These are phyloP conservation scores for Andrena flavipes DNA, from an alignment of 2,888 invertebrate species.

Conservation along the genomic window DNA sequence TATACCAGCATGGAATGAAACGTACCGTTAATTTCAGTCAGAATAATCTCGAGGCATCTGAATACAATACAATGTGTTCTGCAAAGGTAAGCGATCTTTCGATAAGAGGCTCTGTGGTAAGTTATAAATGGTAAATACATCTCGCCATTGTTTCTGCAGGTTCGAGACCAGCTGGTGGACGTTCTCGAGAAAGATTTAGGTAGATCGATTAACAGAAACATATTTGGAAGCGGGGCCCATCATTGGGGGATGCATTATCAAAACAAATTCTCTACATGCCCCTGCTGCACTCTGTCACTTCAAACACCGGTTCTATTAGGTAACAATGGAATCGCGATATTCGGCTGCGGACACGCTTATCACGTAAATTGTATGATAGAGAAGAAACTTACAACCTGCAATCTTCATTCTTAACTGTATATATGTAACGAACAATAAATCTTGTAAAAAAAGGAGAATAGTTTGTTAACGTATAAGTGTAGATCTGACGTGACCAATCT, in stretches of 20 bases:
- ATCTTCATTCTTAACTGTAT: conserved; percentile 79
- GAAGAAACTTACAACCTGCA: conserved; percentile 85
- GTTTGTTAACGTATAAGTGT: conserved; percentile 1
- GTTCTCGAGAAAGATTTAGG: conserved; percentile 78
- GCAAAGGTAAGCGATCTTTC: conserved; percentile 72
- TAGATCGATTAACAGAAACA: conserved; percentile 69
- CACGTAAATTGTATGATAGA: conserved; percentile 88
- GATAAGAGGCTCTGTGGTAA: not conserved
- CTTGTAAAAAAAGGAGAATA: conserved; percentile 25
- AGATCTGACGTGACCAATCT: not conserved
- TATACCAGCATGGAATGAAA: conserved; percentile 77
- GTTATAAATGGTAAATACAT: not conserved
- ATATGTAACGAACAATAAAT: conserved; percentile 47
- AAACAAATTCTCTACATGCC: conserved; percentile 82
- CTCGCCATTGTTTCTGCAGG: conserved; percentile 55
- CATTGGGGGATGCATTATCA: conserved; percentile 86
- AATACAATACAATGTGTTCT: conserved; percentile 80
- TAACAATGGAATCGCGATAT: conserved; percentile 88
- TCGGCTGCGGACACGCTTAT: conserved; percentile 88
- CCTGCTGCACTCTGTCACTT: conserved; percentile 87
- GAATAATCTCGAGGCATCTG: conserved; percentile 65
- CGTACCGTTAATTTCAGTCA: conserved; percentile 75
- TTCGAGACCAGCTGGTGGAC: conserved; percentile 74
- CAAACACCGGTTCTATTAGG: conserved; percentile 87
- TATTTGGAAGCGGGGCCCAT: conserved; percentile 79